phyloP scores from a whole-genome alignment of 2,888 invertebrate genomes.

The Ochropacha duplaris region DNA sequence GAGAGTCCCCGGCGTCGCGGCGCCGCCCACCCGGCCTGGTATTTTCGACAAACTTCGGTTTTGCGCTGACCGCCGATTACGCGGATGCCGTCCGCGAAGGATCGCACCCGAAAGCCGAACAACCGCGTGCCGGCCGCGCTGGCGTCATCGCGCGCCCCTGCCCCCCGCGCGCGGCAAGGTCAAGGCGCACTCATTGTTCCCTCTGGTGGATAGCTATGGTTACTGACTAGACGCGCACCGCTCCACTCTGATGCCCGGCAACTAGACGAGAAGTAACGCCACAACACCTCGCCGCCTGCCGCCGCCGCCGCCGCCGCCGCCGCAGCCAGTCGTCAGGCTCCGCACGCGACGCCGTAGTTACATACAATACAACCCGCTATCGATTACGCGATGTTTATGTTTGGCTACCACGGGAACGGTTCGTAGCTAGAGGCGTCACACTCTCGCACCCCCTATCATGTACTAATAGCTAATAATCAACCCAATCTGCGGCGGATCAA shows the following conservation, averaged over 20 bases:
- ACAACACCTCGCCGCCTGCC: conserved; percentile 30
- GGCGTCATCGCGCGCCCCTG: conserved; percentile 76
- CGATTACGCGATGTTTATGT: conserved; percentile 76
- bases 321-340: conserved; percentile 27
- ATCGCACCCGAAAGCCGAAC: conserved; percentile 81
- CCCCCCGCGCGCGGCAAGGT: conserved; percentile 78
- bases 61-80: conserved; percentile 78
- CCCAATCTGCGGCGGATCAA: background rate
- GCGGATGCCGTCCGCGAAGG: conserved; percentile 80
- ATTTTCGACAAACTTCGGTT: conserved; percentile 74
- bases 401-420: conserved; percentile 76
- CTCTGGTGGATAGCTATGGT: conserved; percentile 14
- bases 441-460: conserved; percentile 41
- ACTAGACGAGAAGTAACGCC: conserved; percentile 40
- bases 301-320: conserved; percentile 13
- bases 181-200: conserved; percentile 73
- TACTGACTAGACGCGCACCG: conserved; percentile 56
- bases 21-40: conserved; percentile 72
- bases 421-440: conserved; percentile 55
- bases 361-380: conserved; percentile 44
- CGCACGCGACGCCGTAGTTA: conserved; percentile 41
- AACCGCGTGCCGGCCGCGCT: conserved; percentile 71
- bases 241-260: conserved; percentile 37
- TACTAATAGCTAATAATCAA: conserved; percentile 24
- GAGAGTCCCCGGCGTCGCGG: conserved; percentile 64